Evolutionary conservation across 2,888 invertebrate species (phyloP).

Genomic region (Operophtera brumata): DNA sequence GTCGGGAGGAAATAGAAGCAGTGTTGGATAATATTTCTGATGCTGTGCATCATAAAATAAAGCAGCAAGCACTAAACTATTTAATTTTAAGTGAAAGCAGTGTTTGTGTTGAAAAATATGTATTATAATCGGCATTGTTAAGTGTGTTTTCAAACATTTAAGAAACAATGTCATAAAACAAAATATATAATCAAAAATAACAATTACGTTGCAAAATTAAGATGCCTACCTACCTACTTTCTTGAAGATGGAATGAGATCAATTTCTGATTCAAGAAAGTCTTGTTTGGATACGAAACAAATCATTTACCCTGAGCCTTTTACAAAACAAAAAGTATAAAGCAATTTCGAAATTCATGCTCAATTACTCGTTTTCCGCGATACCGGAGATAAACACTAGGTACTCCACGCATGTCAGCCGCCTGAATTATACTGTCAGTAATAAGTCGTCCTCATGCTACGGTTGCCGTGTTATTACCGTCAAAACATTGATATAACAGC

Average conservation of each 20-base stretch:
- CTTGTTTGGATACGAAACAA: conserved; percentile 18
- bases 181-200: too few species aligned
- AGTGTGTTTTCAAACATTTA: too few species aligned
- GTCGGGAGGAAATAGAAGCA: conserved; percentile 51
- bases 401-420: conserved; percentile 46
- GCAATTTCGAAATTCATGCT: conserved; percentile 23
- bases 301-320: conserved; percentile 17
- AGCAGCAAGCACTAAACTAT: neutral
- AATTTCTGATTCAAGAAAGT: conserved; percentile 8
- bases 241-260: neutral
- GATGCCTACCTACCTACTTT: too few species aligned
- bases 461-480: conserved; percentile 64
- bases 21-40: conserved; percentile 16
- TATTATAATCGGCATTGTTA: too few species aligned
- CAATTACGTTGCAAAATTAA: too few species aligned
- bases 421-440: conserved; percentile 60
- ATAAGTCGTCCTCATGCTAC: conserved; percentile 59
- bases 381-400: conserved; percentile 35
- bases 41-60: conserved; percentile 11
- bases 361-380: conserved; percentile 32
- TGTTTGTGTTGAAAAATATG: neutral
- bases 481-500: conserved; percentile 59
- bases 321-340: conserved; percentile 27
- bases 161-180: too few species aligned
- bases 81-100: neutral